Evolutionary conservation across 2,888 invertebrate genomes (phyloP).

Genomic region (Aphodius sticticus): DNA sequence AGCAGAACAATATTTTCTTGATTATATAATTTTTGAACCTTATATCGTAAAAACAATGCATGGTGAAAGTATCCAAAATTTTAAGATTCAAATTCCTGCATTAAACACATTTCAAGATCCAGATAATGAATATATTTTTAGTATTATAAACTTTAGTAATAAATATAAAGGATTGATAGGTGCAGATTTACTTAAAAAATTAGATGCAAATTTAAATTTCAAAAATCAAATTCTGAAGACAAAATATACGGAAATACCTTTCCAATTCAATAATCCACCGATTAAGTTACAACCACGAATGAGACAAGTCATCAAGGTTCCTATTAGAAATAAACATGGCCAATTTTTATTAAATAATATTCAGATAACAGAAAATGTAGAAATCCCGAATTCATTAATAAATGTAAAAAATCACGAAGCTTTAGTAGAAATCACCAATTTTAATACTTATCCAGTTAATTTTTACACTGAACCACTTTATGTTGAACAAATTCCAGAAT

Average conservation of each 20-base stretch:
- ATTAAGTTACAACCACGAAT: no score
- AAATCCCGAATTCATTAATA: conserved; percentile 9
- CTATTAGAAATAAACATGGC: neutral
- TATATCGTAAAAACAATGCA: neutral
- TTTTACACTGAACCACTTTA: neutral
- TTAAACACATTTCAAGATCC: neutral
- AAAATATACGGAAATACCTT: neutral
- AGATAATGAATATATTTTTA: neutral
- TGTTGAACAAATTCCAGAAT: no score
- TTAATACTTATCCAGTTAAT: conserved; percentile 5
- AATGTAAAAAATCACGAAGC: conserved; percentile 5
- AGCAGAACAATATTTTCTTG: neutral
- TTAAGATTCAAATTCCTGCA: neutral
- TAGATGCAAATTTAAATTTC: neutral
- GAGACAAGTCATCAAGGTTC: no score
- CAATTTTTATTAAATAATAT: neutral
- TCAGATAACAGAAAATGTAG: neutral
- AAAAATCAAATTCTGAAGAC: neutral
- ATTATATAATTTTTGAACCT: neutral
- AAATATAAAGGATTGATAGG: conserved; percentile 9
- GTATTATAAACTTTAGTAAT: neutral
- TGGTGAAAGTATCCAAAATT: neutral
- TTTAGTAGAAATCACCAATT: conserved; percentile 5
- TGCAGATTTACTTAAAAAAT: neutral
- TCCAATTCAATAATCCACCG: neutral